A percentile compares a stretch with the other conserved stretches of the same genome.
Evolutionary conservation across 1,140 invertebrate species (phyloP).

Genomic region (Cherax destructor): DNA sequence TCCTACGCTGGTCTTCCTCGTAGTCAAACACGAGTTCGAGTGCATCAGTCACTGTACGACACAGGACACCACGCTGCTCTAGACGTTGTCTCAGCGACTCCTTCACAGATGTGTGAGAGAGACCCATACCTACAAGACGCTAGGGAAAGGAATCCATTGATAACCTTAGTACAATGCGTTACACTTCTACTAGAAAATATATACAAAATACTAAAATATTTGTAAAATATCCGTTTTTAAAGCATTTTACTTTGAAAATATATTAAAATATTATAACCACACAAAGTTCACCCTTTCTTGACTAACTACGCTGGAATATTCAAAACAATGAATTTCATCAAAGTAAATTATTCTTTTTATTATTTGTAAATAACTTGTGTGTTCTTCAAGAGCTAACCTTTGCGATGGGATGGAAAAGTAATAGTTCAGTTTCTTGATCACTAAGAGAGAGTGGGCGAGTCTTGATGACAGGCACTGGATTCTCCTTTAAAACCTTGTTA

Average conservation of each 20-base stretch:
- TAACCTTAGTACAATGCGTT: not conserved
- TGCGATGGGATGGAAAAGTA: constrained; percentile 52
- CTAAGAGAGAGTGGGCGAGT: not conserved
- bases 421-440: constrained; percentile 35
- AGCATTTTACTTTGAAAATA: too few relatives aligned
- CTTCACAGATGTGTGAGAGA: constrained; percentile 42
- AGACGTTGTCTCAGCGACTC: constrained; percentile 43
- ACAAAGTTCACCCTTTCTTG: too few relatives aligned
- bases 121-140: constrained; percentile 54
- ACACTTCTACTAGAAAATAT: too few relatives aligned
- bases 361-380: too few relatives aligned
- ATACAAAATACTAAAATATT: too few relatives aligned
- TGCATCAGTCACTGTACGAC: constrained; percentile 47
- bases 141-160: not conserved
- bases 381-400: constrained; percentile 18
- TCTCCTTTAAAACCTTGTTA: not conserved
- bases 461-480: not conserved
- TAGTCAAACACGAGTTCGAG: constrained; percentile 59
- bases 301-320: too few relatives aligned
- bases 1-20: constrained; percentile 48
- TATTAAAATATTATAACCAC: too few relatives aligned
- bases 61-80: constrained; percentile 34
- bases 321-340: too few relatives aligned
- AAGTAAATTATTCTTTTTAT: too few relatives aligned
- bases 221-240: too few relatives aligned